A percentile compares a stretch with the other conserved stretches of the same genome.
Conservation (phyloP, 2,888 invertebrate species). For the Drosophila pegasa region DNA sequence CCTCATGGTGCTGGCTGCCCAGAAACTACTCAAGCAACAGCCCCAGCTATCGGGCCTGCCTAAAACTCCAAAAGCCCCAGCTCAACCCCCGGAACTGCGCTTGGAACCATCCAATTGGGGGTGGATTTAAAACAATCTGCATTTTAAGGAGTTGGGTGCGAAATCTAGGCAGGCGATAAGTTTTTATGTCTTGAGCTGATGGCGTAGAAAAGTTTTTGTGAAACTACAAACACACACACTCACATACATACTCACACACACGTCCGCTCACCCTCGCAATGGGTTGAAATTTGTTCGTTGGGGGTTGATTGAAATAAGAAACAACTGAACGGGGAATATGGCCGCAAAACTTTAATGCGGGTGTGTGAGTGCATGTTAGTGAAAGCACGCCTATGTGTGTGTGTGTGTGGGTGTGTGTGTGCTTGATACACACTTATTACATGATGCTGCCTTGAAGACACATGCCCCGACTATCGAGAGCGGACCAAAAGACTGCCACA, state of each 20-base stretch:
- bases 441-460: slow-evolving; percentile 42
- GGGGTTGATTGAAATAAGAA: slow-evolving; percentile 58
- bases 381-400: slow-evolving; percentile 51
- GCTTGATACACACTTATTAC: slow-evolving; percentile 15
- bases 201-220: slow-evolving; percentile 77
- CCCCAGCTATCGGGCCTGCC: slow-evolving; percentile 8
- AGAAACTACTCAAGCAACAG: slow-evolving; percentile 50
- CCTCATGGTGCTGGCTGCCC: slow-evolving; percentile 23
- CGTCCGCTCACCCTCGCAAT: slow-evolving; percentile 20
- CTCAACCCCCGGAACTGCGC: slow-evolving; percentile 37
- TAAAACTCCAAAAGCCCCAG: slow-evolving; percentile 12
- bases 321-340: slow-evolving; percentile 54
- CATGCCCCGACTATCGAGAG: slow-evolving; percentile 30
- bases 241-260: slow-evolving; percentile 11
- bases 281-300: slow-evolving; percentile 25
- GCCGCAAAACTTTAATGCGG: slow-evolving; percentile 74
- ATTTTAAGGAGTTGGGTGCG: slow-evolving; percentile 15
- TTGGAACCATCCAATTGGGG: slow-evolving; percentile 41
- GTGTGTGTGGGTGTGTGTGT: slow-evolving; percentile 47
- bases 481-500: slow-evolving; percentile 41
- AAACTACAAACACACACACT: slow-evolving; percentile 43
- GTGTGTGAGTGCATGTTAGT: slow-evolving; percentile 59
- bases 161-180: slow-evolving; percentile 70
- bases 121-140: slow-evolving; percentile 57
- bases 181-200: slow-evolving; percentile 81